Conservation (phyloP, 2,888 invertebrate species). For the Apamea sordens region DNA sequence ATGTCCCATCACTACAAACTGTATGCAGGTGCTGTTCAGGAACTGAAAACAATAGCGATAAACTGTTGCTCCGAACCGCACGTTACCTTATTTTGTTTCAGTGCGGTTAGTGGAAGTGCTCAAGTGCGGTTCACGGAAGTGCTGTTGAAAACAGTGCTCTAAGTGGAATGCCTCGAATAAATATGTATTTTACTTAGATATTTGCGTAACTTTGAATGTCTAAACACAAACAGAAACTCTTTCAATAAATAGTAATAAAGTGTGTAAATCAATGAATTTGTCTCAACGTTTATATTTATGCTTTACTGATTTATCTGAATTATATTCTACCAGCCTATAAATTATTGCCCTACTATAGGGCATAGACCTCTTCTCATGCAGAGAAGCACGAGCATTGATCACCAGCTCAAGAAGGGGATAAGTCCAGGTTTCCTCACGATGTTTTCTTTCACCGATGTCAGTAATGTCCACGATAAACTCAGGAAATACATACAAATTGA, state of each 20-base stretch:
- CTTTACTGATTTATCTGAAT: neutral
- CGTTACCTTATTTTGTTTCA: no score
- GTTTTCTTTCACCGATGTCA: neutral
- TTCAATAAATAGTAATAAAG: slow-evolving; percentile 11
- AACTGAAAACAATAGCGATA: no score
- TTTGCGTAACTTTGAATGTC: slow-evolving; percentile 19
- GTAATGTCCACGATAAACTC: neutral
- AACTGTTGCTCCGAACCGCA: no score
- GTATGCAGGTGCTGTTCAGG: no score
- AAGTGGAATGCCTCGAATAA: neutral
- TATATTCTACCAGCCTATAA: neutral
- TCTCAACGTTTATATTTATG: neutral
- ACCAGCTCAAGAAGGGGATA: neutral
- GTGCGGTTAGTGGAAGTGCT: no score
- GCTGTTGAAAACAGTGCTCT: no score
- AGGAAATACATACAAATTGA: neutral
- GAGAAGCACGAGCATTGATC: neutral
- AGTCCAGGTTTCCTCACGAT: neutral
- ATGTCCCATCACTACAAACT: no score
- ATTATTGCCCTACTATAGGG: neutral
- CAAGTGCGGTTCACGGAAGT: no score
- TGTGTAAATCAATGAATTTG: neutral
- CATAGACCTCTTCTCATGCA: neutral
- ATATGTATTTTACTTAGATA: slow-evolving; percentile 11
- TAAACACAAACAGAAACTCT: slow-evolving; percentile 8